phyloP scores from a whole-genome alignment of 2,797 vertebrate genomes.

The Silurus lanzhouensis region DNA sequence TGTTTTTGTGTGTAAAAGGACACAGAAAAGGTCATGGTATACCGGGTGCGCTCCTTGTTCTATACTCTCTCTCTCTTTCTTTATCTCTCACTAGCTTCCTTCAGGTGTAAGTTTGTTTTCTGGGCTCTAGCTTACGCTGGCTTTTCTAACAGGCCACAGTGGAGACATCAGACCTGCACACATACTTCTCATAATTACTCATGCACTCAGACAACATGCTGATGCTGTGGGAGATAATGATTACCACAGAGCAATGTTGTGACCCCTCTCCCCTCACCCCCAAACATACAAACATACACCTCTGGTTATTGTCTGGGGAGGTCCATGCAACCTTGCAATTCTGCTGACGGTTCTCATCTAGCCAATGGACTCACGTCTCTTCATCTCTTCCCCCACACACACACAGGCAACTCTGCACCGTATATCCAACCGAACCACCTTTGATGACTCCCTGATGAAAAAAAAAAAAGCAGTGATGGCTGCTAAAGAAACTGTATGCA shows the following conservation, averaged over 20 bases:
- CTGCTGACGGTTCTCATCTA: slow-evolving; percentile 39
- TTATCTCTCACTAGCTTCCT: not conserved
- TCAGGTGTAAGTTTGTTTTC: slow-evolving; percentile 23
- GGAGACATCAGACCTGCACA: slow-evolving; percentile 43
- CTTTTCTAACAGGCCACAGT: slow-evolving; percentile 52
- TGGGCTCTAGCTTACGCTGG: slow-evolving; percentile 41
- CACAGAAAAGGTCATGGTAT: slow-evolving; percentile 29
- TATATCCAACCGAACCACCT: not conserved
- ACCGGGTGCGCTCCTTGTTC: slow-evolving; percentile 9
- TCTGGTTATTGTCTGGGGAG: slow-evolving; percentile 25
- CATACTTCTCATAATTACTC: slow-evolving; percentile 52
- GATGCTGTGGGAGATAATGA: slow-evolving; percentile 54
- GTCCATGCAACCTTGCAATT: slow-evolving; percentile 16
- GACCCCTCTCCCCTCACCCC: slow-evolving; percentile 2
- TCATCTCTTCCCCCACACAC: slow-evolving; percentile 9
- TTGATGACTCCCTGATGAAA: not conserved
- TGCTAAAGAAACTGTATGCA: no score
- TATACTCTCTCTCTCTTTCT: not conserved
- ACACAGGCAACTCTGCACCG: not conserved
- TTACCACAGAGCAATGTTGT: slow-evolving; percentile 42
- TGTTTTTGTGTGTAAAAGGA: slow-evolving; percentile 23
- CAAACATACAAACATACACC: slow-evolving; percentile 25
- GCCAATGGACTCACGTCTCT: slow-evolving; percentile 19
- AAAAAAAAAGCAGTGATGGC: not conserved
- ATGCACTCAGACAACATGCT: slow-evolving; percentile 51